These are phyloP conservation scores for Tachina fera DNA, from an alignment of 2,888 invertebrate genomes.

Conservation along the genomic window DNA sequence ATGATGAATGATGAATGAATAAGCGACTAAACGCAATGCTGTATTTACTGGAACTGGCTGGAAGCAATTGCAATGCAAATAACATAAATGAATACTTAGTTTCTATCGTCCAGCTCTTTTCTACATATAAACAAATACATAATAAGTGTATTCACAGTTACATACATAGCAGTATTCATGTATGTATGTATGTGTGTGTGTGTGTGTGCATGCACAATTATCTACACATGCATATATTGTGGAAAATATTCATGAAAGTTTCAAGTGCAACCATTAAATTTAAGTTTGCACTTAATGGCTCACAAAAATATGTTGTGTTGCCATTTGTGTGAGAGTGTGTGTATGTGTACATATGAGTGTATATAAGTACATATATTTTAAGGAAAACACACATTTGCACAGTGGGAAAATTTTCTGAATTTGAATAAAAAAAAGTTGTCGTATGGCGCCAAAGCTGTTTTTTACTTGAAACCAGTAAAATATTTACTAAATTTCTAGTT, in stretches of 20 bases:
- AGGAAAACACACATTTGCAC: background rate
- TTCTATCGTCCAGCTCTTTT: background rate
- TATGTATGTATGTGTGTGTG: too few relatives aligned
- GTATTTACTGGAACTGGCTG: constrained; percentile 7
- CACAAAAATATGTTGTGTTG: constrained; percentile 75
- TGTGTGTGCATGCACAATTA: too few relatives aligned
- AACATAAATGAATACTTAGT: background rate
- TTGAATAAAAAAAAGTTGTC: too few relatives aligned
- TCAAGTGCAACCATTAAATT: constrained; percentile 57
- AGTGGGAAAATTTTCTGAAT: background rate
- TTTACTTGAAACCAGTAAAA: too few relatives aligned
- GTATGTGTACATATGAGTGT: background rate
- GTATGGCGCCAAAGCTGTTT: too few relatives aligned
- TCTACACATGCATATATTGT: background rate
- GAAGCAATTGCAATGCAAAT: background rate
- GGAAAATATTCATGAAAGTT: constrained; percentile 35
- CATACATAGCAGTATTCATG: too few relatives aligned
- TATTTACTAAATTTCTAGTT: too few relatives aligned
- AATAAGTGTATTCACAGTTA: background rate
- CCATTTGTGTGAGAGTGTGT: constrained; percentile 38
- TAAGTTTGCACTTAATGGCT: constrained; percentile 58
- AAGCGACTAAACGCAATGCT: constrained; percentile 37
- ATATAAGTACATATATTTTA: constrained; percentile 47
- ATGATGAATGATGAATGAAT: constrained; percentile 49
- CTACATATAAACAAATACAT: constrained; percentile 1